Conservation (phyloP, 2,888 invertebrate species). For the Abrostola tripartita region DNA sequence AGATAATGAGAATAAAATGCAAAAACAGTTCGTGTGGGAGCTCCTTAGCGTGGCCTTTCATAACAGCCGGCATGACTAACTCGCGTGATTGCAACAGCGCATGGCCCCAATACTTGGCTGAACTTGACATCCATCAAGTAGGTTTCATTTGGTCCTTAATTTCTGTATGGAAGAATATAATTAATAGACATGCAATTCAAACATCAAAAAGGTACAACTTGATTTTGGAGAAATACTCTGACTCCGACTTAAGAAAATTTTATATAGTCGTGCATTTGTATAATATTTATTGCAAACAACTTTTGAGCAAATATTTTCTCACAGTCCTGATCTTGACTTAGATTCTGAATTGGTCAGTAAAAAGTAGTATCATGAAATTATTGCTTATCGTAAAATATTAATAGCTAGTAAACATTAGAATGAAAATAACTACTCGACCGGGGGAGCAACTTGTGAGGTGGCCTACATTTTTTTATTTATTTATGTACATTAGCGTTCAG, state of each 20-base stretch:
- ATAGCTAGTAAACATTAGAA: slow-evolving; percentile 15
- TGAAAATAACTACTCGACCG: slow-evolving; percentile 27
- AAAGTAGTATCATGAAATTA: not conserved
- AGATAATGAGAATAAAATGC: slow-evolving; percentile 18
- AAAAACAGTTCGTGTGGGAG: slow-evolving; percentile 47
- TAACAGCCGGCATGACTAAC: slow-evolving; percentile 67
- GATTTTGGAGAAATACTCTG: slow-evolving; percentile 7
- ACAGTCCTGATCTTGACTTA: no score
- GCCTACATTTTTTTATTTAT: slow-evolving; percentile 25
- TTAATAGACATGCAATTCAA: slow-evolving; percentile 15
- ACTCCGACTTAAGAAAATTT: no score
- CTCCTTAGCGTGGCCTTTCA: slow-evolving; percentile 56
- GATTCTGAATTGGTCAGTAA: no score
- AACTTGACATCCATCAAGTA: slow-evolving; percentile 77
- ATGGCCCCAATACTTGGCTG: slow-evolving; percentile 72
- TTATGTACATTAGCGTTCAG: slow-evolving; percentile 12
- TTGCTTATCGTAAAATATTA: slow-evolving; percentile 19
- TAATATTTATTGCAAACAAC: not conserved
- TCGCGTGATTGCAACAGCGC: slow-evolving; percentile 67
- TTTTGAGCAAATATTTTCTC: no score
- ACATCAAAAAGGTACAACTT: not conserved
- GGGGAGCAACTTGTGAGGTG: slow-evolving; percentile 22
- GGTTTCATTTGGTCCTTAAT: slow-evolving; percentile 59
- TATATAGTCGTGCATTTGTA: not conserved
- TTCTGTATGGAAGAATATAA: slow-evolving; percentile 18